These are phyloP conservation scores for Trissolcus basalis DNA, from an alignment of 1,140 invertebrate genomes.

Conservation along the genomic window DNA sequence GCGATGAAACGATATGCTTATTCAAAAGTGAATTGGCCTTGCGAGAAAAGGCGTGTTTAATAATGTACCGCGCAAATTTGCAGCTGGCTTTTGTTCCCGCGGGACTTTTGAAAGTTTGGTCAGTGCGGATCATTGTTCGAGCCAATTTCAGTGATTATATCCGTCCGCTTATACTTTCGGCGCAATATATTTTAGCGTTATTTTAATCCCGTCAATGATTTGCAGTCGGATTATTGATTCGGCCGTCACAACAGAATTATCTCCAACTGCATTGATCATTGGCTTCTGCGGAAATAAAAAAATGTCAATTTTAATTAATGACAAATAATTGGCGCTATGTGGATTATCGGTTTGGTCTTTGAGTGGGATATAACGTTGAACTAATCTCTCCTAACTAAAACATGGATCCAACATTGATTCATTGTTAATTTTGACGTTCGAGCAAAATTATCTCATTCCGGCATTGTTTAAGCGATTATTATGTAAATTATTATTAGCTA, in stretches of 20 bases:
- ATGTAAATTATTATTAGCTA: too few species aligned
- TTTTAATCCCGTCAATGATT: constrained; percentile 26
- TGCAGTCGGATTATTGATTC: background rate
- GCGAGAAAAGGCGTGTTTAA: constrained; percentile 38
- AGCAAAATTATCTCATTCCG: constrained; percentile 23
- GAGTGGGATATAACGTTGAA: constrained; percentile 13
- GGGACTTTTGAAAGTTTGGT: constrained; percentile 37
- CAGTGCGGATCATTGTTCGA: constrained; percentile 38
- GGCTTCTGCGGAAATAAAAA: too few species aligned
- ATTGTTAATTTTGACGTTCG: constrained; percentile 24
- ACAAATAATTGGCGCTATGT: constrained; percentile 16
- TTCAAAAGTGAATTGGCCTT: constrained; percentile 44
- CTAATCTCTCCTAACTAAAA: constrained; percentile 35
- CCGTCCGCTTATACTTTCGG: constrained; percentile 12
- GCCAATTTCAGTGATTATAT: constrained; percentile 18
- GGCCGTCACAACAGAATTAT: too few species aligned
- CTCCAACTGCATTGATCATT: background rate
- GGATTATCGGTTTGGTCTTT: constrained; percentile 27
- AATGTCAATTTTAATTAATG: constrained; percentile 6
- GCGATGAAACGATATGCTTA: constrained; percentile 43
- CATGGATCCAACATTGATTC: constrained; percentile 34
- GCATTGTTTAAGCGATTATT: constrained; percentile 8
- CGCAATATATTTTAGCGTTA: constrained; percentile 27
- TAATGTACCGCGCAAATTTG: constrained; percentile 37
- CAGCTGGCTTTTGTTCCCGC: constrained; percentile 22